Evolutionary conservation across 2,113 vertebrate genomes (phyloP), one percentile per base, ranked within the genome.

Genomic region (Cygnus buccinator): DNA sequence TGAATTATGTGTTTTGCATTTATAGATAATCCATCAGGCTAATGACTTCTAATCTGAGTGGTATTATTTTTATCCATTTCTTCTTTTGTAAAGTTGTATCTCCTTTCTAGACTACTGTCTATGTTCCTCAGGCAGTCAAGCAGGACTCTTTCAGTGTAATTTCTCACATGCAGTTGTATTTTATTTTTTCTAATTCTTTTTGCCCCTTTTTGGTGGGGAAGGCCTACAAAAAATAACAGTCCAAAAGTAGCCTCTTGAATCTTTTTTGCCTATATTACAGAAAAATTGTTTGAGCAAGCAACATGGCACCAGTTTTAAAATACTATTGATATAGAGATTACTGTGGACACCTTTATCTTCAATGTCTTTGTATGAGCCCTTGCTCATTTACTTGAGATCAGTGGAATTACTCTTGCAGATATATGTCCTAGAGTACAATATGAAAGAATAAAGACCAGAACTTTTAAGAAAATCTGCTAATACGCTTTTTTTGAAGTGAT

Each of bases 41-140:
- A 21, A 48, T 48, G 18, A 48, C 9, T 48, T 48, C 46, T 48
- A 48, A 21, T 54, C 85, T 85, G 22, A 75, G 35, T 63, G 8
- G 48, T 6, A 23, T 83, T 89, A 2, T 76, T 89, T 66, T 93
- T 81, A 57, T 43, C 19, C 3, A 13, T 3, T 44, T 39, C 35
- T 63, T 66, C 12, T 59, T 86, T 48, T 1, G 0, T 15, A 39
- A 62, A 50, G 5, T 57, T 70, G 4, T 16, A 0, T 37, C 5
- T 43, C 13, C 29, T 58, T 31, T 63, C 11, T 26, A 13, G 28
- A 50, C 6, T 13, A 2, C 31, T n/a, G 9, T 71, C 78, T 48
- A 26, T 10, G 6, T 61, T 58, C 23, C 21, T 74, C 13, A 77
- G 9, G 50, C 13, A 29, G n/a, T 57, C 68, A 48, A 74, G 28